Evolutionary conservation across 2,888 invertebrate species (phyloP).

Genomic region (Rhaphigaster nebulosa): DNA sequence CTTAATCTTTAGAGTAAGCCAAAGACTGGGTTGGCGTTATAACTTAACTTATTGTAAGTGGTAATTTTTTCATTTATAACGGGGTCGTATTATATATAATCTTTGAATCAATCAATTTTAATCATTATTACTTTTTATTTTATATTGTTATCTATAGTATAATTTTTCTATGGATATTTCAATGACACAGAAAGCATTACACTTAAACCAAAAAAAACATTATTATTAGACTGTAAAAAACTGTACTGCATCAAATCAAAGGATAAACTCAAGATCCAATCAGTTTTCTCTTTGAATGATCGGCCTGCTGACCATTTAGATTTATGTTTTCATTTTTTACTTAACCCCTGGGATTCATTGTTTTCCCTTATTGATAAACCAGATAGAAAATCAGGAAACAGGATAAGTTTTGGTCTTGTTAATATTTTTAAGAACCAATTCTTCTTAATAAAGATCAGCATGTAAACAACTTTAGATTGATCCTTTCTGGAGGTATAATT

Average conservation of each 20-base stretch:
- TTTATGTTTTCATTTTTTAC: not conserved
- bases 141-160: not conserved
- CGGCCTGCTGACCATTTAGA: too few species aligned
- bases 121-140: not conserved
- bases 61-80: not conserved
- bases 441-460: not conserved
- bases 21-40: slow-evolving; percentile 77
- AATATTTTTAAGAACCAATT: not conserved
- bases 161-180: too few species aligned
- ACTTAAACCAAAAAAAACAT: too few species aligned
- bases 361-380: too few species aligned
- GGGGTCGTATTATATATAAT: not conserved
- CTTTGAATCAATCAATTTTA: not conserved
- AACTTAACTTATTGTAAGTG: slow-evolving; percentile 68
- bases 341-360: not conserved
- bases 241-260: too few species aligned
- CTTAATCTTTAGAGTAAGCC: slow-evolving; percentile 74
- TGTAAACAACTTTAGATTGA: not conserved
- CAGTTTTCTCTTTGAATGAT: too few species aligned
- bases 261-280: too few species aligned
- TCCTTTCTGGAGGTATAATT: not conserved
- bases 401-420: too few species aligned
- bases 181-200: too few species aligned
- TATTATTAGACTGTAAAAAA: too few species aligned
- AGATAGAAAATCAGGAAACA: too few species aligned